Conservation (phyloP, 2,113 vertebrate genomes). For the Axis porcinus region DNA sequence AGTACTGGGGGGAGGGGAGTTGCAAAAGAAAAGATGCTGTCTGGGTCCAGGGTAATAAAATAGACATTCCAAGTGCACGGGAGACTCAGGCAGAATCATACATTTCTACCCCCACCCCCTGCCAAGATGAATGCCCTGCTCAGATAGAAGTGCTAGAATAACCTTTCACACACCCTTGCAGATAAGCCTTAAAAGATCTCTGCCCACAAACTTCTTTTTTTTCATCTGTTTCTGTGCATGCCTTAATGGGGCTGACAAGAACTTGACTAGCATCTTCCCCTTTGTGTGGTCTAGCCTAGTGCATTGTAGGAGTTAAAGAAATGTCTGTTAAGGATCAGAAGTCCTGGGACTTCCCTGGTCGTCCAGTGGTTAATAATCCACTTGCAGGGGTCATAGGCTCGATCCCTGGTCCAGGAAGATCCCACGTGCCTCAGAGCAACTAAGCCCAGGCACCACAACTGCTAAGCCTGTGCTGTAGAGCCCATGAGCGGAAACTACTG, state of each 20-base stretch:
- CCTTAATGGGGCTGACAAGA: background rate
- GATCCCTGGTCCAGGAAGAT: background rate
- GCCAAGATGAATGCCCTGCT: background rate
- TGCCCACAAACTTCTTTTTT: background rate
- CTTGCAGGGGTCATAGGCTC: background rate
- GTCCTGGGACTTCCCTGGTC: background rate
- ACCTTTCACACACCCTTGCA: background rate
- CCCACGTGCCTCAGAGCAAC: background rate
- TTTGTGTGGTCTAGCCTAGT: background rate
- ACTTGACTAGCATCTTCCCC: background rate
- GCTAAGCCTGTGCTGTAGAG: background rate
- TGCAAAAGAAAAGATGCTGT: background rate
- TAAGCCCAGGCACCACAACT: background rate
- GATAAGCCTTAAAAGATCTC: background rate
- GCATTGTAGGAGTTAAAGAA: background rate
- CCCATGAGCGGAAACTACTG: background rate
- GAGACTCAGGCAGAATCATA: background rate
- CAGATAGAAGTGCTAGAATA: background rate
- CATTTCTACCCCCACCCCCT: fast-evolving
- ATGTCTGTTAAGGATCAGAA: background rate
- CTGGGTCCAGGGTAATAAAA: background rate
- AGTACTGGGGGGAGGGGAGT: background rate
- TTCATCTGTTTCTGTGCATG: background rate
- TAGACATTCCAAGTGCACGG: background rate
- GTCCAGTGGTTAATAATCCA: background rate